phyloP scores from a whole-genome alignment of 2,888 invertebrate species.

The Heliconius ethilla region DNA sequence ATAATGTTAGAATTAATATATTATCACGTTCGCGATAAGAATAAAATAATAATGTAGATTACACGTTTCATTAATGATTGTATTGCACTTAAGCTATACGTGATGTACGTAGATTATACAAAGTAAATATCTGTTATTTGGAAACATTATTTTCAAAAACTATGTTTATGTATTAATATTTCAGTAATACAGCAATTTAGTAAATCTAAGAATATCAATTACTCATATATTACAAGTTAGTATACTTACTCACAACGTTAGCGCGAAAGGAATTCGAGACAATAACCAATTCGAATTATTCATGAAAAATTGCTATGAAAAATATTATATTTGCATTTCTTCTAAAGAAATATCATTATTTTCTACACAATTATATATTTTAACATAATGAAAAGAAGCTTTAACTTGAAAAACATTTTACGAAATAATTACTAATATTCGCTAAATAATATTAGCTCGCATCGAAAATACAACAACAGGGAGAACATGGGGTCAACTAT shows the following conservation, averaged over 20 bases:
- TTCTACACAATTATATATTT: background rate
- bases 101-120: background rate
- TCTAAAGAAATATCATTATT: background rate
- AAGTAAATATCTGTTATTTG: background rate
- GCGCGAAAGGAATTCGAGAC: too few species aligned
- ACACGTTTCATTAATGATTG: slow-evolving; percentile 15
- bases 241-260: too few species aligned
- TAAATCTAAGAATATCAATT: background rate
- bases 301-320: background rate
- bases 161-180: too few species aligned
- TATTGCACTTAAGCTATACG: slow-evolving; percentile 8
- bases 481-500: too few species aligned
- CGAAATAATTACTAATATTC: background rate
- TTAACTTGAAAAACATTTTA: background rate
- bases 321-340: background rate
- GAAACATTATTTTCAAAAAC: too few species aligned
- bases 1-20: slow-evolving; percentile 12
- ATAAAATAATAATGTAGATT: slow-evolving; percentile 18
- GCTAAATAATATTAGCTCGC: too few species aligned
- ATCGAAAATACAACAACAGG: too few species aligned
- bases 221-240: background rate
- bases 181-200: background rate
- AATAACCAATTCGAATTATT: background rate
- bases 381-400: background rate
- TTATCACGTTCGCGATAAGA: slow-evolving; percentile 9